Evolutionary conservation across 2,113 vertebrate genomes (phyloP).

Genomic region (Trogon melanurus): DNA sequence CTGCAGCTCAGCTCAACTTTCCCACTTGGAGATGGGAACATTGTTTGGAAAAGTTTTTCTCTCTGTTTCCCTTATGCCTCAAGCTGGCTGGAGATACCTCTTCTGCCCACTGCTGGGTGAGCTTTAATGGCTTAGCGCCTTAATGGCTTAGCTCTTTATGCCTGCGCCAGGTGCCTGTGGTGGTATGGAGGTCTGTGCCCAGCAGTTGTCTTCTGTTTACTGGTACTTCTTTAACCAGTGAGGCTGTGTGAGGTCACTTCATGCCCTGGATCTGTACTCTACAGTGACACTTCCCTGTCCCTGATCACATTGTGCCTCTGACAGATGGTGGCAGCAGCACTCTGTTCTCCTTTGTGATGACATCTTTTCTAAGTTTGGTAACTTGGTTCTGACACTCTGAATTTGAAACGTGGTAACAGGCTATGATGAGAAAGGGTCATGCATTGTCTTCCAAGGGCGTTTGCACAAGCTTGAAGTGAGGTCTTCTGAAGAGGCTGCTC

Average conservation of each 20-base stretch:
- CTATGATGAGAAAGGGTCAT: not conserved
- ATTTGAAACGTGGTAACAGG: not conserved
- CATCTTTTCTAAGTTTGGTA: not conserved
- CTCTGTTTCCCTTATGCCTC: not conserved
- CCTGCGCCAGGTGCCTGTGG: fast-evolving
- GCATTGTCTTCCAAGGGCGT: not conserved
- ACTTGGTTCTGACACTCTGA: not conserved
- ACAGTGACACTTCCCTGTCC: not conserved
- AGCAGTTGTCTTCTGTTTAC: not conserved
- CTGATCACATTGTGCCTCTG: not conserved
- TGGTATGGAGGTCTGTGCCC: not conserved
- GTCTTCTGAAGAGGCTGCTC: not conserved
- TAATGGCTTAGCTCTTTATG: not conserved
- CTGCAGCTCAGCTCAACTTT: not conserved
- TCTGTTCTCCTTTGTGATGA: not conserved
- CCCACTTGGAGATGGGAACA: not conserved
- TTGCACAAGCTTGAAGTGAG: not conserved
- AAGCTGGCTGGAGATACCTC: not conserved
- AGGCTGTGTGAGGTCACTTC: not conserved
- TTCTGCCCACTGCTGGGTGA: not conserved
- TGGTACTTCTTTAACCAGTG: not conserved
- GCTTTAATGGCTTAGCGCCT: not conserved
- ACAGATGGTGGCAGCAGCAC: not conserved
- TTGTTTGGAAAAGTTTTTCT: not conserved
- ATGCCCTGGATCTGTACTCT: not conserved